Percentiles rank a stretch among this genome's conserved stretches.
These are phyloP conservation scores for Odontophorus gujanensis DNA, from an alignment of 2,113 vertebrate species.

Conservation along the genomic window DNA sequence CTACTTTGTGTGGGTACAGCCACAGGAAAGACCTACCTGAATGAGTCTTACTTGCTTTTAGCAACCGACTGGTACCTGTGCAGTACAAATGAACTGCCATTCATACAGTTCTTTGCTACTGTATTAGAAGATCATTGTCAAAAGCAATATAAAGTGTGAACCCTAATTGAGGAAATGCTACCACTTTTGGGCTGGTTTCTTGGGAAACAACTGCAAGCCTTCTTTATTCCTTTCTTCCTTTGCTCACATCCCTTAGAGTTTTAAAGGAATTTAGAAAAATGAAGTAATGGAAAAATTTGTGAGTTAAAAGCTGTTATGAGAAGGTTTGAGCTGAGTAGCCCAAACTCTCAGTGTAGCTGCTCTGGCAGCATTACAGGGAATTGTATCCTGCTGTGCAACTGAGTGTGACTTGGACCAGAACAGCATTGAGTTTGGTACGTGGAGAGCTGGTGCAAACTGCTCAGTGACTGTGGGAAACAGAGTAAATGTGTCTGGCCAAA, in stretches of 20 bases:
- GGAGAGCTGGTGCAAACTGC: neutral
- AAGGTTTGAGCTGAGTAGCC: neutral
- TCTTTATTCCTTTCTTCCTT: neutral
- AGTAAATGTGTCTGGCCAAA: neutral
- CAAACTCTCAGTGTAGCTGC: neutral
- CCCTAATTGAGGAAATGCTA: neutral
- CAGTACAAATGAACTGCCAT: neutral
- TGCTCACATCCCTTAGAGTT: neutral
- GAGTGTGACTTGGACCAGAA: fast-evolving
- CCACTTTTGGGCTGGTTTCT: fast-evolving
- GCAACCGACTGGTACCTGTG: neutral
- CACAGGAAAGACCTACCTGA: neutral
- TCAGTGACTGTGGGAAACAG: neutral
- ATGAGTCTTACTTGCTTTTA: neutral
- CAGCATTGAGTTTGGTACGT: neutral
- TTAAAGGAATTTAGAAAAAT: neutral
- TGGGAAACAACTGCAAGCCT: neutral
- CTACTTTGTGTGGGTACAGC: neutral
- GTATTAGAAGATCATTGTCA: neutral
- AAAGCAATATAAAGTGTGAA: neutral
- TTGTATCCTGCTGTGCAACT: neutral
- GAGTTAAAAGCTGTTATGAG: neutral
- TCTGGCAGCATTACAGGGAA: neutral
- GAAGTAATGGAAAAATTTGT: neutral
- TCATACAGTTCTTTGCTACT: neutral